Evolutionary conservation across 2,888 invertebrate genomes (phyloP), one percentile per base, ranked within the genome.

Genomic region (Incurvaria masculella): DNA sequence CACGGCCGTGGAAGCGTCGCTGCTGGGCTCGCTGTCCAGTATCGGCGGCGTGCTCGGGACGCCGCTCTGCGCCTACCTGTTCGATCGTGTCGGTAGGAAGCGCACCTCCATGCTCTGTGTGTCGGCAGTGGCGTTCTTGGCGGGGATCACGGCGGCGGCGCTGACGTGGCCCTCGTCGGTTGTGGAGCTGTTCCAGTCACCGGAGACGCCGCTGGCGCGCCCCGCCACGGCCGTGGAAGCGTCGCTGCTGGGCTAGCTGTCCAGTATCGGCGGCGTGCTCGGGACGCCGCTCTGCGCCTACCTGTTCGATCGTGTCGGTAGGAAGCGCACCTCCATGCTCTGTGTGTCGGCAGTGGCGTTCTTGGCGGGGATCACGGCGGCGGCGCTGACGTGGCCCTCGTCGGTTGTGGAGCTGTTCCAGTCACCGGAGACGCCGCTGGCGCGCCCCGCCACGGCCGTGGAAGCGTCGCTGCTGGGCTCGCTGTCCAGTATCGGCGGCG

Each of bases 121-220:
- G 4, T 43, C 59, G 20, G 62, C 64, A 45, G 56, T 67, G 57
- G 72, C 72, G 51, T n/a, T n/a, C n/a, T n/a, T n/a, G n/a, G n/a
- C n/a, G n/a, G n/a, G n/a, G 38, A 64, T 60, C 5, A 58, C 69
- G 57, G 71, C 71, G 0, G 45, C 72, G 1, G 60, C 67, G 52
- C 65, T 60, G 49, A 60, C 68, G 0, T 72, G 71, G 70, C 72
- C 72, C 0, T 70, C 72, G 0, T 66, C 66, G 1, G 69, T 66
- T 0, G 52, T 68, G 2, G 54, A 55, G 0, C 63, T 69, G 19
- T 73, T 72, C 58, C 59, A 58, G 11, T 69, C 69, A 0, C 51
- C 53, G 1, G 21, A 23, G 4, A 72, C 72, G 2, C 65, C 69
- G 0, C 58, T 73, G 0, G 55, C 68, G 44, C 57, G 72, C 4